Conservation (phyloP, 2,113 vertebrate genomes). For the Otus sunia region DNA sequence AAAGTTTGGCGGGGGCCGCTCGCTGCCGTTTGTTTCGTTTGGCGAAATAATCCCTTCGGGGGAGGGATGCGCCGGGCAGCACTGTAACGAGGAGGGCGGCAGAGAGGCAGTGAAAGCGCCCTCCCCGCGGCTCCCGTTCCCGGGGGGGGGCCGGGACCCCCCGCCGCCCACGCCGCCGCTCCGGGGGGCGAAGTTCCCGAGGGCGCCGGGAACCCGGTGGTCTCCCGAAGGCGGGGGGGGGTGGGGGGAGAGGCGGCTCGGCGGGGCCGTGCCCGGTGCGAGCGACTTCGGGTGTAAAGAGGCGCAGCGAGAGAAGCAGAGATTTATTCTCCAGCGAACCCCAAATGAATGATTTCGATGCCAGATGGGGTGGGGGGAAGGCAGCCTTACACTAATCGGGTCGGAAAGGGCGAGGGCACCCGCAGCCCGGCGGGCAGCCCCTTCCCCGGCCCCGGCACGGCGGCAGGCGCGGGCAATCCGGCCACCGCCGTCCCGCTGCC, state of each 20-base stretch:
- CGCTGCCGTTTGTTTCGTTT: slow-evolving; percentile 10
- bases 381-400: not conserved
- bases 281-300: not conserved
- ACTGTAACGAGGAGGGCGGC: not conserved
- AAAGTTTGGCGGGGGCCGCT: not conserved
- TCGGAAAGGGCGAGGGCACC: not conserved
- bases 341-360: not conserved
- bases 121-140: not conserved
- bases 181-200: not conserved
- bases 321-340: not conserved
- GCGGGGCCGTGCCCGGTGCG: not conserved
- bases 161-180: not conserved
- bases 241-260: not conserved
- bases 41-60: not conserved
- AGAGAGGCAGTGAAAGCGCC: not conserved
- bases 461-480: not conserved
- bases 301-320: not conserved
- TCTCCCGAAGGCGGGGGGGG: not conserved
- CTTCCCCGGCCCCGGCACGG: not conserved
- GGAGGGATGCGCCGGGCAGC: not conserved
- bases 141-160: not conserved
- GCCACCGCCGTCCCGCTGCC: not conserved
- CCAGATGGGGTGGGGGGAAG: not conserved
- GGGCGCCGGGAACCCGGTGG: not conserved
- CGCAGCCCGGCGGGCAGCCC: not conserved